phyloP scores from a whole-genome alignment of 2,888 invertebrate species.

The Pollenia griseotomentosa region DNA sequence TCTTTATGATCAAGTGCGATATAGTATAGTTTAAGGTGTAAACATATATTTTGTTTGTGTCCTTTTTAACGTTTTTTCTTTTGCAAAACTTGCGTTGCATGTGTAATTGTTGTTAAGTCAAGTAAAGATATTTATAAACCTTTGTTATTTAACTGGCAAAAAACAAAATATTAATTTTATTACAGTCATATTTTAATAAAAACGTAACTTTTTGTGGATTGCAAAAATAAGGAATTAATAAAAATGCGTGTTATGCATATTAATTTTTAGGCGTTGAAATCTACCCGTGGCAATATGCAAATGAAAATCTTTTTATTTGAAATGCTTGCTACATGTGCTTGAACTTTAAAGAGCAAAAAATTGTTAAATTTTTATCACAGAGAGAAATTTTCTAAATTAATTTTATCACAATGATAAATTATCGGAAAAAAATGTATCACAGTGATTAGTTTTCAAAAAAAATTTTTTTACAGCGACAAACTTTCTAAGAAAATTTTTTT shows the following conservation, averaged over 20 bases:
- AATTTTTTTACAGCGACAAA: no score
- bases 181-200: not conserved
- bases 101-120: conserved; percentile 13
- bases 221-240: not conserved
- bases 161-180: conserved; percentile 16
- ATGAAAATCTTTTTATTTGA: conserved; percentile 16
- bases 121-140: not conserved
- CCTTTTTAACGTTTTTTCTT: not conserved
- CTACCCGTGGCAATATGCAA: no score
- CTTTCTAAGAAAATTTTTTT: no score
- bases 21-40: not conserved
- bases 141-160: not conserved
- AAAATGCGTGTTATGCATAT: conserved; percentile 41
- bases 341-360: not conserved
- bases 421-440: no score
- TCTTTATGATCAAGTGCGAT: not conserved
- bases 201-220: not conserved
- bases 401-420: no score
- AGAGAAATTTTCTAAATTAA: no score
- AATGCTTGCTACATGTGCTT: conserved; percentile 11
- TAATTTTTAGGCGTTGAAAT: conserved; percentile 20
- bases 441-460: no score
- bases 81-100: conserved; percentile 11
- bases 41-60: not conserved
- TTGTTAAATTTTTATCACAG: no score